Percentiles rank a stretch among this genome's conserved stretches.
These are phyloP conservation scores for Cheilosia variabilis DNA, from an alignment of 2,888 invertebrate species.

Conservation along the genomic window DNA sequence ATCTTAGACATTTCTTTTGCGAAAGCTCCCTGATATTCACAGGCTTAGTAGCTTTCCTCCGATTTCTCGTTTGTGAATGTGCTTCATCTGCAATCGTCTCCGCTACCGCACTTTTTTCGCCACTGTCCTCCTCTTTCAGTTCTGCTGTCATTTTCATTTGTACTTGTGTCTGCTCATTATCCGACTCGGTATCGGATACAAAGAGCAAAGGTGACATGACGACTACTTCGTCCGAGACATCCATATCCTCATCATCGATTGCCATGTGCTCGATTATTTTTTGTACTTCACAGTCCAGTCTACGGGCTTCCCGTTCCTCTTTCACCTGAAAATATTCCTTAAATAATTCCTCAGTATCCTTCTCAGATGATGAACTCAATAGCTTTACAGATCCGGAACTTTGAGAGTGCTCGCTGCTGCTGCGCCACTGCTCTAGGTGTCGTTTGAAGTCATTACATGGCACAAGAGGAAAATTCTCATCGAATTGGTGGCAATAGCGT, in stretches of 20 bases:
- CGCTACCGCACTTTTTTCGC: neutral
- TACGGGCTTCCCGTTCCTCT: constrained; percentile 38
- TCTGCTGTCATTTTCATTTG: constrained; percentile 19
- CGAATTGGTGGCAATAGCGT: constrained; percentile 82
- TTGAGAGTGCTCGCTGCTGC: constrained; percentile 75
- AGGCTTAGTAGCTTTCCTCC: constrained; percentile 41
- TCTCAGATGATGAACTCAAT: constrained; percentile 76
- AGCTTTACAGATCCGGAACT: constrained; percentile 74
- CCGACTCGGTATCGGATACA: constrained; percentile 80
- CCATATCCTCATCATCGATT: constrained; percentile 71
- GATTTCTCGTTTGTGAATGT: neutral
- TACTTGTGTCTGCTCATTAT: constrained; percentile 68
- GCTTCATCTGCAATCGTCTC: neutral
- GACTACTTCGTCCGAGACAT: constrained; percentile 79
- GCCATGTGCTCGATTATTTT: constrained; percentile 21
- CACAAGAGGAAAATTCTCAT: constrained; percentile 80
- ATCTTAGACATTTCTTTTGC: constrained; percentile 40
- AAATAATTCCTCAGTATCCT: constrained; percentile 80
- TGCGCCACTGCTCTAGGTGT: constrained; percentile 80
- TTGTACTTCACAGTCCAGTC: constrained; percentile 44
- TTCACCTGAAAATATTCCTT: constrained; percentile 76
- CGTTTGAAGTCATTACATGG: constrained; percentile 78
- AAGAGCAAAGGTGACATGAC: constrained; percentile 82
- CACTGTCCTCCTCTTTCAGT: neutral
- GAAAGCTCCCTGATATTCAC: constrained; percentile 18